These are phyloP conservation scores for Pollenia griseotomentosa DNA, from an alignment of 2,888 invertebrate genomes.

Conservation along the genomic window DNA sequence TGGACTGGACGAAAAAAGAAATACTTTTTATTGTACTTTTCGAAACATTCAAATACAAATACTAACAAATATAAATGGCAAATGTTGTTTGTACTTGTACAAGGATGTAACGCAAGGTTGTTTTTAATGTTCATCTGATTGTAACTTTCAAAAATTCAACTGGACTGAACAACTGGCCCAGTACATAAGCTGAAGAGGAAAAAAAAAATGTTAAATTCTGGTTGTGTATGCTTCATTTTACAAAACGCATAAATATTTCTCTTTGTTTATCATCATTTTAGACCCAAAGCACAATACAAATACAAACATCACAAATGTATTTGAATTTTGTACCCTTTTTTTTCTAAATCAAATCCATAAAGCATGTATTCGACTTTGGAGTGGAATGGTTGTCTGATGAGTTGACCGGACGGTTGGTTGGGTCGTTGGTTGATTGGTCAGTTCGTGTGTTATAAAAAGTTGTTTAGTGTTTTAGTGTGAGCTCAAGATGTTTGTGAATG, in stretches of 20 bases:
- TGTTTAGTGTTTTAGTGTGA: slow-evolving; percentile 41
- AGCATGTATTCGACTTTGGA: slow-evolving; percentile 52
- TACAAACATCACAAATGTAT: slow-evolving; percentile 43
- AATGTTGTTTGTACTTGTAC: slow-evolving; percentile 62
- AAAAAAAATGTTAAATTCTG: neutral
- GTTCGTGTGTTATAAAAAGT: slow-evolving; percentile 5
- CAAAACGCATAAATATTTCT: slow-evolving; percentile 75
- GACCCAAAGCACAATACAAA: slow-evolving; percentile 49
- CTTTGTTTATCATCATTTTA: slow-evolving; percentile 73
- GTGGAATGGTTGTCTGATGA: slow-evolving; percentile 15
- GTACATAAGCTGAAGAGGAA: neutral
- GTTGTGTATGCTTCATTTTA: slow-evolving; percentile 57
- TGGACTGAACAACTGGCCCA: slow-evolving; percentile 36
- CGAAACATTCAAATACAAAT: slow-evolving; percentile 54
- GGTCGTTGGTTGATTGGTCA: slow-evolving; percentile 35
- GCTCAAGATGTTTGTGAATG: slow-evolving; percentile 34
- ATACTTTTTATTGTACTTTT: slow-evolving; percentile 58
- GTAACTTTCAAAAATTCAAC: slow-evolving; percentile 46
- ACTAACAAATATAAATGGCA: slow-evolving; percentile 52
- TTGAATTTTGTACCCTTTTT: slow-evolving; percentile 49
- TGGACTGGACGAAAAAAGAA: slow-evolving; percentile 1
- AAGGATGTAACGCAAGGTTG: slow-evolving; percentile 57
- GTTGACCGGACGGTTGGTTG: neutral
- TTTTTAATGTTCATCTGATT: slow-evolving; percentile 53
- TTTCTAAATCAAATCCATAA: slow-evolving; percentile 48